Base-by-base conservation (phyloP, 2,797 vertebrate species). In the Benthosema pterotum region DNA sequence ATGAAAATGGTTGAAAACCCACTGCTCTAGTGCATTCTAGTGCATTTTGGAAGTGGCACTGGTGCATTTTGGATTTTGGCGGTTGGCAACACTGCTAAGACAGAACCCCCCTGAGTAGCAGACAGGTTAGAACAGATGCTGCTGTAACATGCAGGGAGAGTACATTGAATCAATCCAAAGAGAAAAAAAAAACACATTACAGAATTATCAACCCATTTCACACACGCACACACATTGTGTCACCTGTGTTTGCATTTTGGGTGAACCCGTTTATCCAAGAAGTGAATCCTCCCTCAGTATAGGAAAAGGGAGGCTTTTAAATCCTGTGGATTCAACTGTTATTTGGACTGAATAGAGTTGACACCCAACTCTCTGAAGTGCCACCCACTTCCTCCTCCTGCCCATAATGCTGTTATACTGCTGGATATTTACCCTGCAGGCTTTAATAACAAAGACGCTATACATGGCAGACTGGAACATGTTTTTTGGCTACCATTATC, bases 381-480 rank as follows among this genome's bases (percentile, higher is more conserved):
- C 19, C 15, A 13, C 47, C 51, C 52, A 42, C 65, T 54, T 78
- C 67, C 54, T 52, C 58, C 38, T 67, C 18, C 19, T 42, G 25
- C 32, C 32, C n/a, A n/a, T 9, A 32, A 49, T 68, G 60, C 55
- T 17, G 42, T 6, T 46, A 15, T 15, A 47, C 49, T 69, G 47
- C n/a, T 22, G 42, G 25, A 60, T 64, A 52, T 66, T 71, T 55
- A 55, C 38, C 38, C n/a, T n/a, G n/a, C n/a, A 49, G 48, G 25
- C 19, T 63, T 51, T n/a, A 54, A 54, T 15, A 9, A 57, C 15
- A 19, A 60, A 71, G 46, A 65, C n/a, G 49, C 74, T 69, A 71
- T 71, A 54, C 65, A 47, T 43, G 19, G 52, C 74, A 2, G 74
- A 83, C 61, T 53, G 56, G 50, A 77, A 80, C 86, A 85, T 51